Percentiles rank a stretch among this genome's conserved stretches.
phyloP scores from a whole-genome alignment of 2,113 vertebrate species.

The Psephotus haematonotus region DNA sequence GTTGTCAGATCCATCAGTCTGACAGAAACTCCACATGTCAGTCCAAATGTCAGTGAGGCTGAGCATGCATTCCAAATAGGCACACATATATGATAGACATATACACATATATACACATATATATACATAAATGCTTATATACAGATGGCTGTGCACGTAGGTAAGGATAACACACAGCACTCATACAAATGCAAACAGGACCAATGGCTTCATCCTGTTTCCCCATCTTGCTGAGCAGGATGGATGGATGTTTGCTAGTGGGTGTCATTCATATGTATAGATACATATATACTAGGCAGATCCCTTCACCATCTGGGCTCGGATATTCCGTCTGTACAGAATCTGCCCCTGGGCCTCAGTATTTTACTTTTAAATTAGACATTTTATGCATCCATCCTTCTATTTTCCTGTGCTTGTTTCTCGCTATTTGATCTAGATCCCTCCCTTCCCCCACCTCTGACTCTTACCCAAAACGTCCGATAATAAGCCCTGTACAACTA shows the following conservation, averaged over 20 bases:
- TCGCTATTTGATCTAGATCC: not conserved
- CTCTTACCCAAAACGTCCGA: not conserved
- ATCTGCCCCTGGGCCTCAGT: not conserved
- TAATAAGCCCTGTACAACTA: not conserved
- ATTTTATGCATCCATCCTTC: not conserved
- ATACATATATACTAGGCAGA: rapidly evolving
- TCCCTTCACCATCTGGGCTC: not conserved
- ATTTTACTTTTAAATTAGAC: not conserved
- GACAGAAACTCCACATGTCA: not conserved
- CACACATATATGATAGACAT: not conserved
- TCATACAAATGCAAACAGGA: not conserved
- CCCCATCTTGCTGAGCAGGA: too few species aligned
- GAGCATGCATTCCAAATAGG: not conserved
- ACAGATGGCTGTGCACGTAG: not conserved
- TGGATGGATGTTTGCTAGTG: not conserved
- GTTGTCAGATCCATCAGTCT: too few species aligned
- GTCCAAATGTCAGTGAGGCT: not conserved
- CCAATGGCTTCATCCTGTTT: not conserved
- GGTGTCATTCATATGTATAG: not conserved
- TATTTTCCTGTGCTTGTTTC: not conserved
- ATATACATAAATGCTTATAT: not conserved
- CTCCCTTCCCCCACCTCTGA: rapidly evolving
- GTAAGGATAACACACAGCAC: not conserved
- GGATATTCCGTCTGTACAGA: not conserved
- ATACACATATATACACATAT: not conserved